A percentile compares a stretch with the other conserved stretches of the same genome.
Evolutionary conservation across 2,113 vertebrate species (phyloP).

Genomic region (Psephotus haematonotus): DNA sequence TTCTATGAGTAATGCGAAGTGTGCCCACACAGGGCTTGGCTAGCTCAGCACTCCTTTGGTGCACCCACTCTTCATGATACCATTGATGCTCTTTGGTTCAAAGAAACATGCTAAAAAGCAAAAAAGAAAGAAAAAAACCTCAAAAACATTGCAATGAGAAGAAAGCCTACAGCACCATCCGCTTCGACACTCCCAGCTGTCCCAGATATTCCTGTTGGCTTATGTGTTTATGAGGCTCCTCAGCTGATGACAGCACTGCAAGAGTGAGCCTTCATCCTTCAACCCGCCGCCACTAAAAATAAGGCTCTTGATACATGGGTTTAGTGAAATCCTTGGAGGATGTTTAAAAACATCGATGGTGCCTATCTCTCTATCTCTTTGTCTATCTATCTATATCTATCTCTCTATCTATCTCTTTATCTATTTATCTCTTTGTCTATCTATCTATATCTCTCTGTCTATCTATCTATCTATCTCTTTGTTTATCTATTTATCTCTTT

Average conservation of each 20-base stretch:
- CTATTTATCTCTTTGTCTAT: too few species aligned
- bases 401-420: too few species aligned
- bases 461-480: too few species aligned
- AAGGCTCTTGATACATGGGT: neutral
- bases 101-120: neutral
- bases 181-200: neutral
- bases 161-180: neutral
- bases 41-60: neutral
- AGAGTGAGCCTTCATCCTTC: neutral
- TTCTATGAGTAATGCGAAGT: neutral
- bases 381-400: too few species aligned
- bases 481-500: too few species aligned
- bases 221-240: neutral
- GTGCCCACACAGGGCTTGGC: neutral
- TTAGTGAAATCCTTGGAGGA: neutral
- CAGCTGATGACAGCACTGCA: neutral
- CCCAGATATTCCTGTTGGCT: neutral
- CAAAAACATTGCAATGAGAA: rapidly evolving
- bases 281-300: neutral
- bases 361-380: too few species aligned
- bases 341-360: neutral
- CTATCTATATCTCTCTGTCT: too few species aligned
- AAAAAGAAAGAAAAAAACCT: too few species aligned
- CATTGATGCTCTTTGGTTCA: neutral
- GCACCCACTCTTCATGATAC: rapidly evolving